A percentile compares a stretch with the other conserved stretches of the same genome.
Conservation (phyloP, 1,140 invertebrate species). For the Thaumatotibia leucotreta region DNA sequence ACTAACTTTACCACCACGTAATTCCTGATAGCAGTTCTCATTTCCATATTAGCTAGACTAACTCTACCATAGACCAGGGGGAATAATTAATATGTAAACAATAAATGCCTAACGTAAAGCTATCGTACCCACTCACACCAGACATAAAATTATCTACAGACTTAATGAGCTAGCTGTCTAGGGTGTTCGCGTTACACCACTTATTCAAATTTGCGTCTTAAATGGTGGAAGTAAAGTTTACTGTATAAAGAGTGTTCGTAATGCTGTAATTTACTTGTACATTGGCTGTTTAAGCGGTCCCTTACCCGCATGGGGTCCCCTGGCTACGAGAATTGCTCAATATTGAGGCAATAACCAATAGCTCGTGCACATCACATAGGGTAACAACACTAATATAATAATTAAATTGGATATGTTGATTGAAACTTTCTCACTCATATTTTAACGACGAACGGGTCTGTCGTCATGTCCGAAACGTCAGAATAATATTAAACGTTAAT, state of each 20-base stretch:
- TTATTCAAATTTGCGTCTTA: neutral
- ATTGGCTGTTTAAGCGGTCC: neutral
- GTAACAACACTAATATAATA: neutral
- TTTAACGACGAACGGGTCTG: no score
- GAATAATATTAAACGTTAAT: no score
- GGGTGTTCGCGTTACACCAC: neutral
- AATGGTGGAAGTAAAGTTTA: neutral
- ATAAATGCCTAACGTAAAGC: neutral
- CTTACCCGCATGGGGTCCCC: neutral
- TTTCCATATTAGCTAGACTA: neutral
- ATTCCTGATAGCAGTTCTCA: neutral
- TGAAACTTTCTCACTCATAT: no score
- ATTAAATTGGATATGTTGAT: neutral
- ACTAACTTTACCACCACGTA: no score
- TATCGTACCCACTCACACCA: neutral
- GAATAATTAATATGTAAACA: neutral
- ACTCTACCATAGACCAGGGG: neutral
- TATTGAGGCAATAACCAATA: constrained; percentile 3
- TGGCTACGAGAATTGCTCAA: constrained; percentile 1
- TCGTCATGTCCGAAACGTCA: no score
- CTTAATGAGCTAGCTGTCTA: neutral
- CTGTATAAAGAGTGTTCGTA: neutral
- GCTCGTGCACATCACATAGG: neutral
- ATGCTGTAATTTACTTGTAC: neutral
- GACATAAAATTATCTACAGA: neutral